A percentile compares a stretch with the other conserved stretches of the same genome.
phyloP scores from a whole-genome alignment of 2,888 invertebrate species.

The Thymelicus sylvestris region DNA sequence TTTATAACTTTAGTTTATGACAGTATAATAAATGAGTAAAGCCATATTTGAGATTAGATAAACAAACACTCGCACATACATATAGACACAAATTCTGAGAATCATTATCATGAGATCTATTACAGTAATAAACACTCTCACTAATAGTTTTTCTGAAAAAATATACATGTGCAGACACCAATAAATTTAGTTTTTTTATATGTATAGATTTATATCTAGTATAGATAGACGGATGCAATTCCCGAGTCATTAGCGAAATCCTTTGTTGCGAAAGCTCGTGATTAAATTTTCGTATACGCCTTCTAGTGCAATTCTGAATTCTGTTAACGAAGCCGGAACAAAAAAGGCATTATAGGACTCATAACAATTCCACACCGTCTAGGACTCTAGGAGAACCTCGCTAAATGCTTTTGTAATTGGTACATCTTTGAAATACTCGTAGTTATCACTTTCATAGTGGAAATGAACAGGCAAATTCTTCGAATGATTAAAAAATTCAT shows the following conservation, averaged over 20 bases:
- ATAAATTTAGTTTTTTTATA: too few relatives aligned
- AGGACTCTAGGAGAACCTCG: conserved; percentile 10
- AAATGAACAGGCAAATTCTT: not conserved
- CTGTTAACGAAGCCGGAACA: conserved; percentile 33
- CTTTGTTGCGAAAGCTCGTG: conserved; percentile 30
- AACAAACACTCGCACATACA: too few relatives aligned
- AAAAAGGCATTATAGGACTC: conserved; percentile 28
- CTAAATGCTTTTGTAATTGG: conserved; percentile 28
- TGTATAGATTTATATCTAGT: too few relatives aligned
- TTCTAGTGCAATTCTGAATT: conserved; percentile 29
- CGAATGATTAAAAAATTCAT: too few relatives aligned
- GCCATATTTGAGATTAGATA: too few relatives aligned
- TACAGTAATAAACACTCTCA: too few relatives aligned
- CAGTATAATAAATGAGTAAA: too few relatives aligned
- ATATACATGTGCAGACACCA: too few relatives aligned
- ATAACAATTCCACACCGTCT: conserved; percentile 30
- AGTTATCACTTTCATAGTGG: conserved; percentile 8
- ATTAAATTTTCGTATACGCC: conserved; percentile 34
- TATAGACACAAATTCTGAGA: too few relatives aligned
- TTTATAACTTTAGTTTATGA: too few relatives aligned
- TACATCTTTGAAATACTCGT: not conserved
- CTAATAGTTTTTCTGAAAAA: too few relatives aligned
- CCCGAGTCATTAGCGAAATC: conserved; percentile 33
- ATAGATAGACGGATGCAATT: conserved; percentile 20
- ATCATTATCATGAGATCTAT: too few relatives aligned